These are phyloP conservation scores for Hetaerina titia DNA, from an alignment of 2,888 invertebrate species.

Conservation along the genomic window DNA sequence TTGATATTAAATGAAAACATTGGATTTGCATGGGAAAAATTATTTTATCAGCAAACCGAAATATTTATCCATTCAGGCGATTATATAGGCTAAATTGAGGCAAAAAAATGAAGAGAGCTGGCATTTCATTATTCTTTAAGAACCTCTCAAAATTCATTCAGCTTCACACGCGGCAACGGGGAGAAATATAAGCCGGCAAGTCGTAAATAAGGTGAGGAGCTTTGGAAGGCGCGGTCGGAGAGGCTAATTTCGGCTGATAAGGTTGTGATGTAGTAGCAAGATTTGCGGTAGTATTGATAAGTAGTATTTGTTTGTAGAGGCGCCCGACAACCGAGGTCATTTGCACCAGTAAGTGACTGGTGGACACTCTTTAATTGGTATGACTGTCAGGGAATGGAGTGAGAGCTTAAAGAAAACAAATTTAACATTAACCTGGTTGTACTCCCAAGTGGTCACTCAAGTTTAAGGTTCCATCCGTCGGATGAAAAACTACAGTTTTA, in stretches of 20 bases:
- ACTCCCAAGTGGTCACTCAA: too few species aligned
- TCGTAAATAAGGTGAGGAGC: neutral
- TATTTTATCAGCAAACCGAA: too few species aligned
- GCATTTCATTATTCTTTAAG: neutral
- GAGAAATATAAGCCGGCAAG: neutral
- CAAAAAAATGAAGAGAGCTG: neutral
- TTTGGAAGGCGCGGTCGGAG: neutral
- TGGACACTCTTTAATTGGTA: neutral
- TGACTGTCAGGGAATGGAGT: too few species aligned
- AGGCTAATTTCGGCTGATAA: neutral
- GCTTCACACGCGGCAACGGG: neutral
- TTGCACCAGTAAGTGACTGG: neutral
- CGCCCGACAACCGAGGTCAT: neutral
- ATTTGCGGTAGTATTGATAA: neutral
- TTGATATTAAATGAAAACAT: too few species aligned
- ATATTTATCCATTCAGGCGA: too few species aligned
- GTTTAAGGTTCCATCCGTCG: too few species aligned
- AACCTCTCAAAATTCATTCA: neutral
- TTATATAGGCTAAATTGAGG: too few species aligned
- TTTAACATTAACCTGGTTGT: too few species aligned
- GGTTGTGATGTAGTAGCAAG: neutral
- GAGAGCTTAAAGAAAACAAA: too few species aligned
- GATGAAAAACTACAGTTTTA: too few species aligned
- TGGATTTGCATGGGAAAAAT: too few species aligned
- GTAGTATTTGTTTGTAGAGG: neutral